A percentile compares a stretch with the other conserved stretches of the same genome.
Conservation (phyloP, 2,888 invertebrate species). For the Rotaria socialis region DNA sequence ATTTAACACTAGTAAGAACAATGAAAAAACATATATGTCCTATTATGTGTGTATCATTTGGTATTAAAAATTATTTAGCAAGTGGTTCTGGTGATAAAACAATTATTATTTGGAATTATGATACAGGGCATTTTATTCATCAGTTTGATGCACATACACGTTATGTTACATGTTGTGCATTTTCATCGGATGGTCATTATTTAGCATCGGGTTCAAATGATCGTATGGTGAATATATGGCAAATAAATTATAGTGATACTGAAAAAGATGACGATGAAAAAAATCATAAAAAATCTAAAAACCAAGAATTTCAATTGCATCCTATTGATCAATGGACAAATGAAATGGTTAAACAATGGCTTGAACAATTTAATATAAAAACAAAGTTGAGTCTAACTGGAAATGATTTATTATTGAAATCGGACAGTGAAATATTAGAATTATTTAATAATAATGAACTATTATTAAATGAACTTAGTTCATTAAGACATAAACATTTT, state of each 20-base stretch:
- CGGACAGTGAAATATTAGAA: not conserved
- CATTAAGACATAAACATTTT: constrained; percentile 22
- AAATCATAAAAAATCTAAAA: not conserved
- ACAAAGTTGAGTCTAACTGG: not conserved
- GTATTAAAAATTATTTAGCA: not conserved
- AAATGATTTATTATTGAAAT: constrained; percentile 11
- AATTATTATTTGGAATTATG: constrained; percentile 24
- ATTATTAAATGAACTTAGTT: constrained; percentile 1
- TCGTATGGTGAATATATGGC: constrained; percentile 20
- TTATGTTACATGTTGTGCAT: constrained; percentile 12
- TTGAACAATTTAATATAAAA: constrained; percentile 6
- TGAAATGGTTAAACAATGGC: constrained; percentile 28
- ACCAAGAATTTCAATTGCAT: not conserved
- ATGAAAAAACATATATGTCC: not conserved
- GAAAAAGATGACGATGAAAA: not conserved
- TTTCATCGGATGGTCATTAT: constrained; percentile 6
- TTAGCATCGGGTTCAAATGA: constrained; percentile 27
- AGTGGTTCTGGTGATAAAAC: constrained; percentile 29
- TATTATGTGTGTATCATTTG: constrained; percentile 31
- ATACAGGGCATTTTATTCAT: not conserved
- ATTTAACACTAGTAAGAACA: not conserved
- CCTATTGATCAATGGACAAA: constrained; percentile 27
- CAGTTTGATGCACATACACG: constrained; percentile 15
- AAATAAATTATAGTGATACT: not conserved
- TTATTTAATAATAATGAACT: constrained; percentile 15